A percentile compares a stretch with the other conserved stretches of the same genome.
Evolutionary conservation across 2,113 vertebrate genomes (phyloP).

Genomic region (Echinops telfairi): DNA sequence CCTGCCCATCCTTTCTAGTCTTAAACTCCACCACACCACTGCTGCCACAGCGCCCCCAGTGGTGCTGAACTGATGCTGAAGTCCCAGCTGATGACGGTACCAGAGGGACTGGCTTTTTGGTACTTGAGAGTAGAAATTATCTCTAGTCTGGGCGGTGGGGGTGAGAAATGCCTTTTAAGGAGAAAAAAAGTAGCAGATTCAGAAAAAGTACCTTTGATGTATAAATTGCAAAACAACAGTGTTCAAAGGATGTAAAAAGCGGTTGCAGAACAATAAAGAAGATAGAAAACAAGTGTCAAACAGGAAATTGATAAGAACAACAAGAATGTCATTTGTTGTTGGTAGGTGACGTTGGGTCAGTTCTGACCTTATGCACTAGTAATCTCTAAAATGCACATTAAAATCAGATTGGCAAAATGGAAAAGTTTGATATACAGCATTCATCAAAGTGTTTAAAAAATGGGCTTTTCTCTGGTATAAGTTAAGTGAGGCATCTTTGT

Average conservation of each 20-base stretch:
- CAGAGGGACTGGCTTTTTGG: background rate
- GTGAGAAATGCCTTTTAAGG: background rate
- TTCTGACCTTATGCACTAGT: background rate
- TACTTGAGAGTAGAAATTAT: background rate
- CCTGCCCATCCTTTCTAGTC: background rate
- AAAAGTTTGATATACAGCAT: background rate
- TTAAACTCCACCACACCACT: background rate
- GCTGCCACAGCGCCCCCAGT: background rate
- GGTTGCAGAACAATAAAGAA: conserved; percentile 19
- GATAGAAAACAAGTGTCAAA: background rate
- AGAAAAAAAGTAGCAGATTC: background rate
- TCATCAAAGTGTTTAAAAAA: background rate
- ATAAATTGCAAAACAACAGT: background rate
- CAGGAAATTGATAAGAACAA: background rate
- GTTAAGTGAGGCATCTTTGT: background rate
- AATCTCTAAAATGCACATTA: conserved; percentile 1
- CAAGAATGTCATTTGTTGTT: background rate
- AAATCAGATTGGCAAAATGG: background rate
- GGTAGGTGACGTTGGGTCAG: too few species aligned
- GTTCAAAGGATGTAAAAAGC: background rate
- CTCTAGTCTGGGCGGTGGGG: background rate
- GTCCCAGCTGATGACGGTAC: background rate
- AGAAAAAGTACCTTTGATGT: background rate
- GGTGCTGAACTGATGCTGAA: background rate
- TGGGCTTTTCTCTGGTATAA: background rate